phyloP scores from a whole-genome alignment of 2,888 invertebrate genomes.

The Trachelus tabidus region DNA sequence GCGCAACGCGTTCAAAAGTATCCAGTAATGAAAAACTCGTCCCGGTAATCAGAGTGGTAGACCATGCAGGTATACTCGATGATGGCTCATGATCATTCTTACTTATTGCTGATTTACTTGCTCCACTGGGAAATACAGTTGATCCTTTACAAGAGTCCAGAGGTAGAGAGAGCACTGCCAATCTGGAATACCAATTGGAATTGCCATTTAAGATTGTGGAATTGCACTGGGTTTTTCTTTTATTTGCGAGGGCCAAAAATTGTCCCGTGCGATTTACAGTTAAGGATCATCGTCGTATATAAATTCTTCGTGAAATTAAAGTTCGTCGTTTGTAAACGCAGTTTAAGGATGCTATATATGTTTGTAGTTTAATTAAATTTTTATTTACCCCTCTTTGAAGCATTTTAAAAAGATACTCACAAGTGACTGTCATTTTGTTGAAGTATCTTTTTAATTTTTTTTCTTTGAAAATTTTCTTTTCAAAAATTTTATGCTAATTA shows the following conservation, averaged over 20 bases:
- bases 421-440: too few species aligned
- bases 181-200: constrained; percentile 39
- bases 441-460: too few species aligned
- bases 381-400: too few species aligned
- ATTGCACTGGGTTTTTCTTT: constrained; percentile 7
- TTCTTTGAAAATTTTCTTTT: too few species aligned
- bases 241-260: constrained; percentile 18
- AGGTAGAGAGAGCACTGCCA: constrained; percentile 4
- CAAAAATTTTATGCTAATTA: too few species aligned
- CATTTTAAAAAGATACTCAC: too few species aligned
- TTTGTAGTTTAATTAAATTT: too few species aligned
- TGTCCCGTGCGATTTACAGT: constrained; percentile 42
- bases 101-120: constrained; percentile 37
- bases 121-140: constrained; percentile 34
- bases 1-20: too few species aligned
- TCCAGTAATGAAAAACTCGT: neutral
- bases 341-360: too few species aligned
- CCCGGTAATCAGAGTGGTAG: neutral
- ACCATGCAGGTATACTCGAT: too few species aligned
- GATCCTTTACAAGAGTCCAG: constrained; percentile 18
- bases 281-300: constrained; percentile 40
- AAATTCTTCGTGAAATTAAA: too few species aligned
- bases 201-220: constrained; percentile 16
- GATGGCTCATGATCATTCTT: constrained; percentile 12
- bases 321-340: too few species aligned